Conservation (phyloP, 1,140 invertebrate genomes). For the Amyelois transitella region DNA sequence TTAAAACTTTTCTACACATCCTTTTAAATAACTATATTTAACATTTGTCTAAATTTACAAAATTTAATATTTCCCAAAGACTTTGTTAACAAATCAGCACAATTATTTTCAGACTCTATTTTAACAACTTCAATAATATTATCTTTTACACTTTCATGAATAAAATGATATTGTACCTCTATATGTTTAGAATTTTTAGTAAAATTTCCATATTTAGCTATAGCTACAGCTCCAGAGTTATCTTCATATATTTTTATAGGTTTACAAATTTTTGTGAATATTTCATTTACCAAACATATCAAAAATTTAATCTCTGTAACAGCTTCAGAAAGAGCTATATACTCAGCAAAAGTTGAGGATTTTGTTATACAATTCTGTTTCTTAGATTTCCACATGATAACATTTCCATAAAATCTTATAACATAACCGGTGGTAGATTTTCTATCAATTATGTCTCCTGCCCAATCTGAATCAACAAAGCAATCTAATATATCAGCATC, state of each 20-base stretch:
- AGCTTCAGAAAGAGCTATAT: background rate
- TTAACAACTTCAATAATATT: background rate
- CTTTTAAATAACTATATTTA: too few relatives aligned
- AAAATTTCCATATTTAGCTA: background rate
- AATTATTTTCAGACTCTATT: background rate
- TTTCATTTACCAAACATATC: background rate
- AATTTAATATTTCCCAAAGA: background rate
- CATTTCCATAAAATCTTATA: background rate
- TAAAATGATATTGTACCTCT: background rate
- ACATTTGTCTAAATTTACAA: background rate
- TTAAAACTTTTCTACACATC: too few relatives aligned
- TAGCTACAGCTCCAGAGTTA: background rate
- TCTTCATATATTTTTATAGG: background rate
- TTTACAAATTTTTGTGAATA: background rate
- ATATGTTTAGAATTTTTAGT: background rate
- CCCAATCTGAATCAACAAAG: background rate
- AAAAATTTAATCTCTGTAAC: background rate
- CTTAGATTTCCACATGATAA: background rate
- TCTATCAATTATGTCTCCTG: background rate
- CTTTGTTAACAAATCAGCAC: background rate
- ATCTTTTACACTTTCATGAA: background rate
- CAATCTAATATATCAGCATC: background rate
- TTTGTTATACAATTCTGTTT: slow-evolving; percentile 1
- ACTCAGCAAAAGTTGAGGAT: slow-evolving; percentile 1
- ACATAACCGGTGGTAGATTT: background rate